These are phyloP conservation scores for Clytia hemisphaerica DNA, from an alignment of 30 jellyfish, hydroid and myxozoan genomes.

Conservation along the genomic window DNA sequence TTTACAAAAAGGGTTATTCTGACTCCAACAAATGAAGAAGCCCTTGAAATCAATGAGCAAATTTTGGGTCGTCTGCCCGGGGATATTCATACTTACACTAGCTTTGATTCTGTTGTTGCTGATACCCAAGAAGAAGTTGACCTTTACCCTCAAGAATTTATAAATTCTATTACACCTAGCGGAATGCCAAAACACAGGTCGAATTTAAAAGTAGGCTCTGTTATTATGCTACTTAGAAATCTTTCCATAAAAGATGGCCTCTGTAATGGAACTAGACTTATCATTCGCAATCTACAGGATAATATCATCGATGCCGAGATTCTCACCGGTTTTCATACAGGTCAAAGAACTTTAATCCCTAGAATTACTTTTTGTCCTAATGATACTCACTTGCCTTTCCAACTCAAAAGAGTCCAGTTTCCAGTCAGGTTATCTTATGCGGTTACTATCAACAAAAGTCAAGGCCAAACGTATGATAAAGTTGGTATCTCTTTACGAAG, in stretches of 20 bases:
- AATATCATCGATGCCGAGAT: slow-evolving; percentile 24
- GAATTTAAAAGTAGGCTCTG: slow-evolving; percentile 41
- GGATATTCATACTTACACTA: neutral
- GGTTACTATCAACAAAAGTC: slow-evolving; percentile 44
- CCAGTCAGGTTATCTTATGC: slow-evolving; percentile 39
- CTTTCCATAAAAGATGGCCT: slow-evolving; percentile 27
- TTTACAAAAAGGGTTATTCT: slow-evolving; percentile 15
- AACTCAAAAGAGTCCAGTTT: slow-evolving; percentile 25
- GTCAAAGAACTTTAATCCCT: slow-evolving; percentile 21
- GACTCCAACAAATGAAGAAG: slow-evolving; percentile 29
- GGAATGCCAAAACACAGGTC: slow-evolving; percentile 53
- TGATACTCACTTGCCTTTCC: slow-evolving; percentile 27
- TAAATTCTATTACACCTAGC: no score
- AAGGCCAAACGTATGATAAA: slow-evolving; percentile 32
- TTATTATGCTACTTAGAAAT: slow-evolving; percentile 32
- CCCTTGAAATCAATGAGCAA: slow-evolving; percentile 2
- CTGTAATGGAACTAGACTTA: slow-evolving; percentile 35
- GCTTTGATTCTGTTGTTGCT: slow-evolving; percentile 21
- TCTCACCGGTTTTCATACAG: slow-evolving; percentile 17
- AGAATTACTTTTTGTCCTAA: slow-evolving; percentile 35
- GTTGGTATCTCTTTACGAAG: slow-evolving; percentile 24
- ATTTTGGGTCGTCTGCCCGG: slow-evolving; percentile 30
- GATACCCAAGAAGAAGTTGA: no score
- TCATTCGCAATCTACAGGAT: slow-evolving; percentile 14
- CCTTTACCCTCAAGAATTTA: no score